Percentiles rank a stretch among this genome's conserved stretches.
These are phyloP conservation scores for Sciurus vulgaris DNA, from an alignment of 2,797 vertebrate species.

Conservation along the genomic window DNA sequence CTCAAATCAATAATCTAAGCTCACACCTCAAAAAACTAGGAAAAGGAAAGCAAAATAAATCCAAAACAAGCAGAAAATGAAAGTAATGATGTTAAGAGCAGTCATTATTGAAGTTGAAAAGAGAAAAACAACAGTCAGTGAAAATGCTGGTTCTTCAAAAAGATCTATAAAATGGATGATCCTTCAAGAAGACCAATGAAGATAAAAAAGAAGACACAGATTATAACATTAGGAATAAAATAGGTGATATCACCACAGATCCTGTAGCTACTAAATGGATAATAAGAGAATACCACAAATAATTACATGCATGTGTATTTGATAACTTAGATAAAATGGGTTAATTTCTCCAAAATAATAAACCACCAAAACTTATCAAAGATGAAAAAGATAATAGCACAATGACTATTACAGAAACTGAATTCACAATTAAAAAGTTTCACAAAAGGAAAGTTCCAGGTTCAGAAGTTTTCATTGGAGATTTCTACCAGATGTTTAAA, in stretches of 20 bases:
- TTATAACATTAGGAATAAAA: conserved; percentile 39
- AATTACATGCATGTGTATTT: neutral
- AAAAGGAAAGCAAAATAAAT: neutral
- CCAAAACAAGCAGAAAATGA: neutral
- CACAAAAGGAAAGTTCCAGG: neutral
- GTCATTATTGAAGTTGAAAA: neutral
- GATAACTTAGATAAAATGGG: conserved; percentile 22
- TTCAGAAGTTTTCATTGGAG: neutral
- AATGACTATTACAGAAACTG: conserved; percentile 42
- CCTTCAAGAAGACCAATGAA: neutral
- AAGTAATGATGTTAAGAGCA: conserved; percentile 7
- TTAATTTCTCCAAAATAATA: neutral
- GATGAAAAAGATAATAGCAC: neutral
- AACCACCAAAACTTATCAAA: conserved; percentile 41
- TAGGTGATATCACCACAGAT: conserved; percentile 9
- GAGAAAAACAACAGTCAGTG: conserved; percentile 4
- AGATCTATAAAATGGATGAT: conserved; percentile 4
- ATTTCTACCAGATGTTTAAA: conserved; percentile 50
- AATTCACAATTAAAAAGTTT: conserved; percentile 44
- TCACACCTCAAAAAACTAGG: neutral
- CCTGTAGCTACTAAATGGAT: neutral
- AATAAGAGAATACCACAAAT: conserved; percentile 17
- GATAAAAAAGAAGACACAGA: conserved; percentile 28
- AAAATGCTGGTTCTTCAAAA: conserved; percentile 10
- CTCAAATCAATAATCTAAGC: neutral